Base-by-base conservation (phyloP, 2,888 invertebrate genomes). In the Prenolepis imparis region DNA sequence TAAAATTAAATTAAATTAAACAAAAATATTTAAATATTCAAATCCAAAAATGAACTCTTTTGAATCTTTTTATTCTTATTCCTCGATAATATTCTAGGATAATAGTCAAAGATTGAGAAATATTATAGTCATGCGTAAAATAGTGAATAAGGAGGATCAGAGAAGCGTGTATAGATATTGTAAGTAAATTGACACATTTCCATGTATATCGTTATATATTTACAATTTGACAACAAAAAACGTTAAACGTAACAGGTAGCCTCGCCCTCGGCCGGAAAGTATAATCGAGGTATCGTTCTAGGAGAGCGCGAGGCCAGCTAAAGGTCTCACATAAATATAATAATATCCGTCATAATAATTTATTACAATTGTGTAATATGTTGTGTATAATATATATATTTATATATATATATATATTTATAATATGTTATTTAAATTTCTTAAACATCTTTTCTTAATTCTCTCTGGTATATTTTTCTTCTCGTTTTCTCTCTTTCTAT, bases 171-270 rank as follows among this genome's bases (percentile, higher is more conserved):
- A 28, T 57, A 12, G 52, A 44, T n/a, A 15, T 11, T 48, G 41
- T 36, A 12, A 32, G 18, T 41, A 55, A 55, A 88, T 89, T 87
- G 84, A 82, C 83, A 86, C 3, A 28, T 89, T 91, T 93, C 92
- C 93, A 93, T 93, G 92, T 93, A 92, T 92, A 93, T 93, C 91
- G 87, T 93, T 91, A 93, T 93, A 92, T 93, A 93, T 93, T 93
- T 93, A 93, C 93, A 93, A 91, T 93, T 92, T 93, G 90, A 93
- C 92, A 93, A 93, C 93, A 92, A 91, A 92, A 91, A 91, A 52
- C 82, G 84, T 89, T 89, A 91, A 93, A 92, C 91, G 80, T 91
- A 92, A 91, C 92, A 92, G 89, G 84, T 88, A 90, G 92, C 87
- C 90, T 91, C 89, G 87, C 90, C 84, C 88, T 90, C 89, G 84